Conservation (phyloP, 2,113 vertebrate genomes). For the Lanius ludovicianus region DNA sequence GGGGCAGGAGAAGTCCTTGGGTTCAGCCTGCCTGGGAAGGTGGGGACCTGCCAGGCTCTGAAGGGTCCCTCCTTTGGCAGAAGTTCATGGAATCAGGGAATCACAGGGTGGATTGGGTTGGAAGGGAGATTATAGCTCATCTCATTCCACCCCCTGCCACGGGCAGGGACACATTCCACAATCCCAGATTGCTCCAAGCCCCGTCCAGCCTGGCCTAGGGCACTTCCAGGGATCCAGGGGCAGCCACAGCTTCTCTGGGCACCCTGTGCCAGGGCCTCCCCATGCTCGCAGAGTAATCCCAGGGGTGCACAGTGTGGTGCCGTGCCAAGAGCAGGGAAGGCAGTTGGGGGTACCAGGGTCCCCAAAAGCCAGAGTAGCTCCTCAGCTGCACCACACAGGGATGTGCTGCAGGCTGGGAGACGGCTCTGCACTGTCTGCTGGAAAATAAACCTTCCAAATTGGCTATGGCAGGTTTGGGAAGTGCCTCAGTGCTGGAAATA, state of each 20-base stretch:
- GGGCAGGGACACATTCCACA: not conserved
- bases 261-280: fast-evolving
- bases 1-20: fast-evolving
- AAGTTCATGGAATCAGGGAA: not conserved
- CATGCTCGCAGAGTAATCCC: not conserved
- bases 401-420: not conserved
- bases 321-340: not conserved
- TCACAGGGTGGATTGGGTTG: not conserved
- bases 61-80: fast-evolving
- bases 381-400: fast-evolving
- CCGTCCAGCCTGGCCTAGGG: fast-evolving
- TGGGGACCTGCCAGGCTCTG: fast-evolving
- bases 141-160: fast-evolving
- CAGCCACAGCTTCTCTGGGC: not conserved
- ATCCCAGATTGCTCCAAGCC: fast-evolving
- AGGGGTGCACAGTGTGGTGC: fast-evolving
- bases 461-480: not conserved
- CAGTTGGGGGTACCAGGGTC: fast-evolving
- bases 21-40: not conserved
- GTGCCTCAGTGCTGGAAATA: not conserved
- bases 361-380: not conserved
- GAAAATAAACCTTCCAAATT: not conserved
- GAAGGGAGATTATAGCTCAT: not conserved
- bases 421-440: fast-evolving
- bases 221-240: not conserved